phyloP scores from a whole-genome alignment of 2,113 vertebrate species.

The Sander vitreus region DNA sequence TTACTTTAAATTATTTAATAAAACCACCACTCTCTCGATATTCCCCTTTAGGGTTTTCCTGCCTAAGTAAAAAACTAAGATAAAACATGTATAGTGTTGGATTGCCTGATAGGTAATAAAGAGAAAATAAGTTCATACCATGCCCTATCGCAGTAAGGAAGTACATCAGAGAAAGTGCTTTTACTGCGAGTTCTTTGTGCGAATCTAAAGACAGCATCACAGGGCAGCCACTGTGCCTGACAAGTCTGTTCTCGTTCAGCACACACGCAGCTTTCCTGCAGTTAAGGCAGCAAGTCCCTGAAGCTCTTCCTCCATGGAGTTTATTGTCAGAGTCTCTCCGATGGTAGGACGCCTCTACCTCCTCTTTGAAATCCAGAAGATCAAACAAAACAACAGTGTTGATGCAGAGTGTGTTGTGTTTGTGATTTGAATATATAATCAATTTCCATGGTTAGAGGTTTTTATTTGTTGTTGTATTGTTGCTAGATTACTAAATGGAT shows the following conservation, averaged over 20 bases:
- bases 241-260: slow-evolving; percentile 68
- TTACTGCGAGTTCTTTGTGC: slow-evolving; percentile 66
- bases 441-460: slow-evolving; percentile 68
- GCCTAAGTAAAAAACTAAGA: slow-evolving; percentile 30
- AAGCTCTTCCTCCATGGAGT: slow-evolving; percentile 79
- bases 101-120: slow-evolving; percentile 55
- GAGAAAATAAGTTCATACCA: slow-evolving; percentile 53
- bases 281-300: slow-evolving; percentile 74
- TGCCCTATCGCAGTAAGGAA: slow-evolving; percentile 66
- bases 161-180: slow-evolving; percentile 70
- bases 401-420: slow-evolving; percentile 67
- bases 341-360: slow-evolving; percentile 67
- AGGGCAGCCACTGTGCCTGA: slow-evolving; percentile 68
- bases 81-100: slow-evolving; percentile 26
- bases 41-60: slow-evolving; percentile 51
- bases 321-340: slow-evolving; percentile 76
- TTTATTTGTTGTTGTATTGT: slow-evolving; percentile 57
- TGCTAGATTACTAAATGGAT: slow-evolving; percentile 56
- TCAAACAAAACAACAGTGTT: slow-evolving; percentile 77
- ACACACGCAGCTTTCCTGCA: slow-evolving; percentile 67
- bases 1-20: slow-evolving; percentile 26
- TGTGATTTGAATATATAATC: slow-evolving; percentile 78
- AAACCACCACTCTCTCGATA: not conserved
- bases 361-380: slow-evolving; percentile 76
- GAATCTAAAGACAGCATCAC: slow-evolving; percentile 69